phyloP scores from a whole-genome alignment of 1,140 invertebrate genomes.

The Sycophaga agraensis region DNA sequence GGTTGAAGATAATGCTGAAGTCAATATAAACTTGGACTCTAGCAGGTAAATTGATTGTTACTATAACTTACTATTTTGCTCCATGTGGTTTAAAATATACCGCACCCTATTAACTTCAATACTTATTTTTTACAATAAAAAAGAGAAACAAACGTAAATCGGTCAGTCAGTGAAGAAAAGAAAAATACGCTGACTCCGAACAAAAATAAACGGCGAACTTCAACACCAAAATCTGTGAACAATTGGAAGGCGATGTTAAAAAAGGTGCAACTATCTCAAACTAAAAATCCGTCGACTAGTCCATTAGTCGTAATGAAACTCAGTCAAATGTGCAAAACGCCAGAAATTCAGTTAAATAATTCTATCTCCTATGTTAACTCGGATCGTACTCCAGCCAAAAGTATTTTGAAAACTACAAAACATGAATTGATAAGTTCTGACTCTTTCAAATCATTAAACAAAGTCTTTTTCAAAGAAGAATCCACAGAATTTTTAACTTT shows the following conservation, averaged over 20 bases:
- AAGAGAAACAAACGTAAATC: not conserved
- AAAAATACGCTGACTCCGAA: not conserved
- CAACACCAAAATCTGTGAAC: slow-evolving; percentile 2
- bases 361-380: slow-evolving; percentile 48
- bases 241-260: slow-evolving; percentile 15
- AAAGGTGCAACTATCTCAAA: slow-evolving; percentile 26
- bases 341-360: slow-evolving; percentile 43
- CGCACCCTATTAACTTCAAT: too few species aligned
- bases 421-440: slow-evolving; percentile 6
- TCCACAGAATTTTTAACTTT: not conserved
- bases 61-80: too few species aligned
- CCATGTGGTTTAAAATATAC: too few species aligned
- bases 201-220: not conserved
- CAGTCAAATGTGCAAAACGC: slow-evolving; percentile 45
- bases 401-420: slow-evolving; percentile 47
- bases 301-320: slow-evolving; percentile 44
- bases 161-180: slow-evolving; percentile 1
- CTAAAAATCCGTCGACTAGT: slow-evolving; percentile 31
- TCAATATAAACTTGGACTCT: slow-evolving; percentile 2
- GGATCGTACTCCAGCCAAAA: slow-evolving; percentile 44
- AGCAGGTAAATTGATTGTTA: too few species aligned
- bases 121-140: not conserved
- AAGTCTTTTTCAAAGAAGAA: slow-evolving; percentile 33
- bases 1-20: slow-evolving; percentile 6
- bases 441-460: slow-evolving; percentile 30